These are phyloP conservation scores for Lucilia cuprina DNA, from an alignment of 1,140 invertebrate species.

Conservation along the genomic window DNA sequence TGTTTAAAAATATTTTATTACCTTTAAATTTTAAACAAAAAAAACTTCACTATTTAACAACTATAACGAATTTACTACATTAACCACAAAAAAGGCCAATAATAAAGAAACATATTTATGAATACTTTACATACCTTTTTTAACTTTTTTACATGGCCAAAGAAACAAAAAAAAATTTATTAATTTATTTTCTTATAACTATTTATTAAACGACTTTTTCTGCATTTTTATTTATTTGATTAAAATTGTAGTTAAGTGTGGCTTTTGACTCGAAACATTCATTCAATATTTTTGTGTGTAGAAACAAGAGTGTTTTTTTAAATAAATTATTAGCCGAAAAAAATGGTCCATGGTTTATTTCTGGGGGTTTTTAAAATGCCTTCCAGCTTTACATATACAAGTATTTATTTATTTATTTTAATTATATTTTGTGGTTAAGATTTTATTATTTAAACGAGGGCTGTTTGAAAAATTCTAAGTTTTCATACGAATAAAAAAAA, in stretches of 20 bases:
- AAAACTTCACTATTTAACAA: background rate
- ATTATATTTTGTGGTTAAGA: background rate
- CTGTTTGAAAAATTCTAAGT: background rate
- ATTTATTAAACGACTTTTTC: background rate
- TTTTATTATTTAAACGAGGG: background rate
- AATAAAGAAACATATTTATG: background rate
- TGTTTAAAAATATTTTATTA: background rate
- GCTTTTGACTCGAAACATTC: background rate
- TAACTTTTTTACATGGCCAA: background rate
- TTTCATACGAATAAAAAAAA: background rate
- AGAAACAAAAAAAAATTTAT: background rate
- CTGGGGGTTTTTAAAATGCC: background rate
- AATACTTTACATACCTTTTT: background rate
- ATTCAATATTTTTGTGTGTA: background rate
- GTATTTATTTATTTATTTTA: background rate
- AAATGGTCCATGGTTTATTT: background rate
- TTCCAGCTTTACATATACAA: background rate
- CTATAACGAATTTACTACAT: background rate
- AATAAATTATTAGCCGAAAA: background rate
- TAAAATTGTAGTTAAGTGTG: background rate
- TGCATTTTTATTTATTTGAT: background rate
- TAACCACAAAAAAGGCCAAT: background rate
- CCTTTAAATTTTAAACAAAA: background rate
- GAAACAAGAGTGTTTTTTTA: background rate
- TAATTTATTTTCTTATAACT: too few relatives aligned